Base-by-base conservation (phyloP, 1,140 invertebrate species). In the Caenorhabditis elegans region DNA sequence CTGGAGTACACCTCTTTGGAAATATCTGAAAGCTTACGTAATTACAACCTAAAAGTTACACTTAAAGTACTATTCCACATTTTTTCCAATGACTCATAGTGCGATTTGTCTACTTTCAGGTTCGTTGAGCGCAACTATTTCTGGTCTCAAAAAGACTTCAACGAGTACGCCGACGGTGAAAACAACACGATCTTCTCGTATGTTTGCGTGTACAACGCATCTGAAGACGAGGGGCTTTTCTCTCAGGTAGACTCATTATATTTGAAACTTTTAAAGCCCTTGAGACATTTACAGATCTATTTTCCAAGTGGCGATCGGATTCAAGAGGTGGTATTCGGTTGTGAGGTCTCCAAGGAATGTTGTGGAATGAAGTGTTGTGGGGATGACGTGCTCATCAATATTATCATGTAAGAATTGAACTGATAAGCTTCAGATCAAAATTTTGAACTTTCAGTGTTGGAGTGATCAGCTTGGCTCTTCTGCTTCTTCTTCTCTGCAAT, bases 331-430 rank as follows among this genome's bases (percentile, higher is more conserved):
- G 60, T 70, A 3, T 70, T 70, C 60, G 60, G 60, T 1, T 70
- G 60, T 70, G 60, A 70, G 34, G 28, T 34, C 22, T 70, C 60
- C 6, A 70, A 70, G 34, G 60, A 70, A 28, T 70, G 60, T 34
- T 70, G 60, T 39, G 60, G 60, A 70, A 39, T 70, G 60, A 70
- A 70, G 34, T 70, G 60, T n/a, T 70, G 60, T 70, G 60, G 60
- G 0, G 60, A 70, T 70, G 60, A 70, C 17, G 60, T 70, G 19
- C 4, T 70, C 1, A 70, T 70, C n/a, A 70, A 70, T 8, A 39
- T 70, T 22, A 39, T 70, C n/a, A 70, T 70, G 60, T 70, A 43
- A 8, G n/a, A 70, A 26, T 17, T 19, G 2, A 70, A 0, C 6
- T 5, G 17, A 3, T 36, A 3, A 15, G 17, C 13, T 10, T 5